Base-by-base conservation (phyloP, 2,113 vertebrate genomes). In the Saguinus imperator region DNA sequence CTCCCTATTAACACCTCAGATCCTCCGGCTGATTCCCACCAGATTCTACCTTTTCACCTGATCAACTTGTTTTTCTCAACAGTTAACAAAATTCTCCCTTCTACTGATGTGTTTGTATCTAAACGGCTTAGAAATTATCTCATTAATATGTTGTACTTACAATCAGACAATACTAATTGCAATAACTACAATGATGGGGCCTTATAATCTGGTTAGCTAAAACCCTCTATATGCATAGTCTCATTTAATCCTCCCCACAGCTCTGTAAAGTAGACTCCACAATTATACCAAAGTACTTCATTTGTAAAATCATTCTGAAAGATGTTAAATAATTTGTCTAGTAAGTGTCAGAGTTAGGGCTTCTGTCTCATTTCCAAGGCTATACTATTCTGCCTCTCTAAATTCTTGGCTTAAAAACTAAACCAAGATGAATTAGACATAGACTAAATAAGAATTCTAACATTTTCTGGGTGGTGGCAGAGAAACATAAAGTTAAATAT, bases 221-320 rank as follows among this genome's bases (percentile, higher is more conserved):
- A 0, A 0, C 0, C 11, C 1, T 82, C 68, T 57, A 45, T 6
- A 75, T 29, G 8, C 1, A 29, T 29, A 37, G 29, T 66, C 9
- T 89, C 37, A 68, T 6, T 82, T 32, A 43, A 70, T 52, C 8
- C 21, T 40, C 17, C 88, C 6, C 20, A 72, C 23, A 27, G 8
- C 17, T 90, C 57, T 72, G 48, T 57, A n/a, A 76, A 57, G n/a
- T 61, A 82, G 50, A 77, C 50, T 68, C 4, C 7, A n/a, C 52
- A 73, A 87, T 1, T 37, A 58, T 20, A 37, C 37, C 2, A 64
- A 82, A 70, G 1, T 20, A 73, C 0, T 27, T 93, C 17, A 66
- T 75, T 21, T 81, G 27, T 72, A 81, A 97, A 89, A 68, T 10
- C 76, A 84, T 50, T 64, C 17, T 92, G 13, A 92, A 48, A 80